Percentiles rank a stretch among this genome's conserved stretches.
Evolutionary conservation across 2,797 vertebrate genomes (phyloP).

Genomic region (Epinephelus coioides): DNA sequence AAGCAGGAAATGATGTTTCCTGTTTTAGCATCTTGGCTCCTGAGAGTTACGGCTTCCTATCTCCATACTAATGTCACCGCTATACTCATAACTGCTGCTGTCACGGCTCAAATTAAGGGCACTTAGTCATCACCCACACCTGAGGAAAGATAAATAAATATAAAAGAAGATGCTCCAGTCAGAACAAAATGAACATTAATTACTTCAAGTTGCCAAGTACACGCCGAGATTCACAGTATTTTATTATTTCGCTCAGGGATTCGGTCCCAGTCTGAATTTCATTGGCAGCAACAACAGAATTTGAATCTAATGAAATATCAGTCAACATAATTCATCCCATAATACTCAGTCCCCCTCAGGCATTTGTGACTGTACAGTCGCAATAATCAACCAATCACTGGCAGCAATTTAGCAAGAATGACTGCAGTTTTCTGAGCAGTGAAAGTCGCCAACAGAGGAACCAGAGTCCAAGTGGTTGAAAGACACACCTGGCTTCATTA

Average conservation of each 20-base stretch:
- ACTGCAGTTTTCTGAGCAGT: background rate
- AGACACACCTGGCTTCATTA: conserved; percentile 3
- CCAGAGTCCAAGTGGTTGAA: background rate
- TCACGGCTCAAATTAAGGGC: conserved; percentile 46
- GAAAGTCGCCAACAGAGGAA: conserved; percentile 3
- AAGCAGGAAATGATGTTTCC: conserved; percentile 36
- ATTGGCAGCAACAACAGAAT: conserved; percentile 23
- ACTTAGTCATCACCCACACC: conserved; percentile 52
- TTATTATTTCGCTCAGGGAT: conserved; percentile 20
- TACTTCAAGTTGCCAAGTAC: conserved; percentile 29
- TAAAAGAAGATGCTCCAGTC: conserved; percentile 35
- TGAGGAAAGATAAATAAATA: conserved; percentile 6
- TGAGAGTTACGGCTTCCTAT: conserved; percentile 36
- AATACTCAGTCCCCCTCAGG: conserved; percentile 16
- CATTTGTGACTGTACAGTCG: conserved; percentile 9
- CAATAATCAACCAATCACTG: conserved; percentile 22
- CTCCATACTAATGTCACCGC: conserved; percentile 31
- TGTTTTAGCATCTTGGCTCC: conserved; percentile 22
- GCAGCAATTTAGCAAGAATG: conserved; percentile 15
- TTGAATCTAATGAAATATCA: conserved; percentile 34
- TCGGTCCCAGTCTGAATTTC: conserved; percentile 16
- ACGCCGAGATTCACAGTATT: conserved; percentile 17
- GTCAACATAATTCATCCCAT: conserved; percentile 21
- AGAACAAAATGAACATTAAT: conserved; percentile 53
- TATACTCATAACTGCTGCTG: conserved; percentile 29